These are phyloP conservation scores for Vanessa tameamea DNA, from an alignment of 1,140 invertebrate species.

Conservation along the genomic window DNA sequence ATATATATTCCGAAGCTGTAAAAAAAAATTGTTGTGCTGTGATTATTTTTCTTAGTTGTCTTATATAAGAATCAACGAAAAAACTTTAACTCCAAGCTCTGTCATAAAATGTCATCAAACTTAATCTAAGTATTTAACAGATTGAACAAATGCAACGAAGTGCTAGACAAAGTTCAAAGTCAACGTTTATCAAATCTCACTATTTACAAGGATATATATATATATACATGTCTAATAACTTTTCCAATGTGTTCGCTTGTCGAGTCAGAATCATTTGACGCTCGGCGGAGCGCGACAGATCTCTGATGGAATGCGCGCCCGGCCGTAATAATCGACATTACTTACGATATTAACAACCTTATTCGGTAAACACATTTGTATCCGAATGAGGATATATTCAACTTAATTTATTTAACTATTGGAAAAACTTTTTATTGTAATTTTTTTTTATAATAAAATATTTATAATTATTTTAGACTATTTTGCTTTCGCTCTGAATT, in stretches of 20 bases:
- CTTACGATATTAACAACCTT: constrained; percentile 12
- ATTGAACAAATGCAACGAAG: background rate
- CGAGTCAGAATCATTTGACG: constrained; percentile 17
- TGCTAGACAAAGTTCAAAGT: background rate
- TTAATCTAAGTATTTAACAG: no score
- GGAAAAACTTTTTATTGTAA: no score
- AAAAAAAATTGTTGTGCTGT: no score
- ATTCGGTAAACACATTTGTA: constrained; percentile 9
- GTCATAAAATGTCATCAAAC: no score
- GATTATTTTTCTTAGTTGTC: no score
- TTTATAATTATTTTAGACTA: no score
- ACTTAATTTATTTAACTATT: no score
- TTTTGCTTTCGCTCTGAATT: no score
- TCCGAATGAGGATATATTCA: background rate
- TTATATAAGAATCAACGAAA: no score
- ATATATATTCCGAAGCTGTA: no score
- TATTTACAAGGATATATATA: background rate
- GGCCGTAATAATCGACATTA: constrained; percentile 14
- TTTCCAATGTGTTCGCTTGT: constrained; percentile 5
- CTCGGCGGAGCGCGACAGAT: constrained; percentile 10
- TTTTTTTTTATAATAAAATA: no score
- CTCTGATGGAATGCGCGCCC: constrained; percentile 20
- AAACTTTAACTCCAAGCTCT: no score
- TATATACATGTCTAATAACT: constrained; percentile 12
- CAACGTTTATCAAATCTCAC: background rate